Evolutionary conservation across 2,888 invertebrate genomes (phyloP).

Genomic region (Cephus pulcher): DNA sequence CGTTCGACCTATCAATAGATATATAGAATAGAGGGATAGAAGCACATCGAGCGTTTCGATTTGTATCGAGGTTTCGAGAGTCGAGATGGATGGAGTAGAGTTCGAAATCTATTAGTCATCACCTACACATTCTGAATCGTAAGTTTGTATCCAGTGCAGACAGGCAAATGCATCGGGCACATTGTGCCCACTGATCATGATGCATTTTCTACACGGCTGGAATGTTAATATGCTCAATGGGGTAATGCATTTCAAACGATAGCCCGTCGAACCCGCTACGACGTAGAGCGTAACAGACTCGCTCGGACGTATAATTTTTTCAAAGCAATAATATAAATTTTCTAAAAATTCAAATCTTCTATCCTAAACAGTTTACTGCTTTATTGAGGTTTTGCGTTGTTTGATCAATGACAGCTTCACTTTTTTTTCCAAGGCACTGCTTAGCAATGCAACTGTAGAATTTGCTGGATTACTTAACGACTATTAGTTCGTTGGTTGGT

Average conservation of each 20-base stretch:
- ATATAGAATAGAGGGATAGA: not conserved
- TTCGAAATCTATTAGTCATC: slow-evolving; percentile 64
- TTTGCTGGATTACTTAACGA: not conserved
- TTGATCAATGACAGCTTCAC: not conserved
- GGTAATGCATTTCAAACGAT: slow-evolving; percentile 27
- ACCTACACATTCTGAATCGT: slow-evolving; percentile 46
- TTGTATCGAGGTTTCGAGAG: slow-evolving; percentile 48
- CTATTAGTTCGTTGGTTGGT: not conserved
- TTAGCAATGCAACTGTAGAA: not conserved
- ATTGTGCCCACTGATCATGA: slow-evolving; percentile 27
- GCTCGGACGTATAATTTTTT: not conserved
- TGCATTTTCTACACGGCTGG: slow-evolving; percentile 29
- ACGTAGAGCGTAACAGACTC: not conserved
- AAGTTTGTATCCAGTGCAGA: slow-evolving; percentile 36
- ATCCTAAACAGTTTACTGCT: not conserved
- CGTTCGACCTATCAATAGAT: slow-evolving; percentile 18
- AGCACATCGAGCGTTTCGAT: slow-evolving; percentile 42
- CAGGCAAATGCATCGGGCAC: slow-evolving; percentile 40
- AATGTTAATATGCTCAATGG: slow-evolving; percentile 37
- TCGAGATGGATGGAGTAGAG: slow-evolving; percentile 48
- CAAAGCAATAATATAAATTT: too few relatives aligned
- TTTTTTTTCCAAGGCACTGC: not conserved
- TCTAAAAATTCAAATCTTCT: not conserved
- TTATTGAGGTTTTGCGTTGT: not conserved
- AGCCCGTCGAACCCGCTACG: slow-evolving; percentile 12